Evolutionary conservation across 2,888 invertebrate species (phyloP).

Genomic region (Apotomis betuletana): DNA sequence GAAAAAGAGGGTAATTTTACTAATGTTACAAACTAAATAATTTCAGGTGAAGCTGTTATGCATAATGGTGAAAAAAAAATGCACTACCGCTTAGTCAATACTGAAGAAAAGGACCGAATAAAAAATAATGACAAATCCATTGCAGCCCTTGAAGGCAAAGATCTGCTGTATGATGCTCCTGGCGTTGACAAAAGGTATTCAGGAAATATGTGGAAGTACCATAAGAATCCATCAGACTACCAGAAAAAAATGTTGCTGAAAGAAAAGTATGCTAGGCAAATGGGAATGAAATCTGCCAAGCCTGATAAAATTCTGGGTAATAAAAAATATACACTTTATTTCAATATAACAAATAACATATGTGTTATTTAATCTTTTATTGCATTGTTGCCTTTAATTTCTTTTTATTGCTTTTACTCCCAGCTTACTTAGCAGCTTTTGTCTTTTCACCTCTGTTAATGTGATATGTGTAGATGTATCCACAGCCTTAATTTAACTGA

Average conservation of each 20-base stretch:
- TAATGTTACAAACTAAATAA: slow-evolving; percentile 22
- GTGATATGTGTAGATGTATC: too few relatives aligned
- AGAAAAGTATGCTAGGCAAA: slow-evolving; percentile 67
- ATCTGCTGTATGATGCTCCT: slow-evolving; percentile 65
- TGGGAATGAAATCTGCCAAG: slow-evolving; percentile 58
- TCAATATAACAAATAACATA: not conserved
- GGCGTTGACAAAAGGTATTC: slow-evolving; percentile 54
- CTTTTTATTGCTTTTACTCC: too few relatives aligned
- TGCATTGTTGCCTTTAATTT: too few relatives aligned
- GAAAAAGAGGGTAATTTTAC: not conserved
- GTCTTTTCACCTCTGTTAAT: too few relatives aligned
- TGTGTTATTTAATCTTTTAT: not conserved
- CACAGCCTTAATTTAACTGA: too few relatives aligned
- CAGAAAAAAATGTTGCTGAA: slow-evolving; percentile 64
- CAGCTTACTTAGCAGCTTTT: too few relatives aligned
- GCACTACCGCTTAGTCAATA: slow-evolving; percentile 63
- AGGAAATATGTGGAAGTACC: slow-evolving; percentile 68
- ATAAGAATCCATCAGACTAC: slow-evolving; percentile 59
- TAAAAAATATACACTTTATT: slow-evolving; percentile 39
- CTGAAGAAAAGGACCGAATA: slow-evolving; percentile 66
- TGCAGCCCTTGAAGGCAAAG: slow-evolving; percentile 73
- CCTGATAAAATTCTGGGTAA: slow-evolving; percentile 64
- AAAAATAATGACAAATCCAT: slow-evolving; percentile 78
- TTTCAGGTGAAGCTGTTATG: slow-evolving; percentile 65
- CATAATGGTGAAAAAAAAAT: slow-evolving; percentile 59